phyloP scores from a whole-genome alignment of 37 sponge, comb jelly and placozoan species.

The Theonella swinhoei region DNA sequence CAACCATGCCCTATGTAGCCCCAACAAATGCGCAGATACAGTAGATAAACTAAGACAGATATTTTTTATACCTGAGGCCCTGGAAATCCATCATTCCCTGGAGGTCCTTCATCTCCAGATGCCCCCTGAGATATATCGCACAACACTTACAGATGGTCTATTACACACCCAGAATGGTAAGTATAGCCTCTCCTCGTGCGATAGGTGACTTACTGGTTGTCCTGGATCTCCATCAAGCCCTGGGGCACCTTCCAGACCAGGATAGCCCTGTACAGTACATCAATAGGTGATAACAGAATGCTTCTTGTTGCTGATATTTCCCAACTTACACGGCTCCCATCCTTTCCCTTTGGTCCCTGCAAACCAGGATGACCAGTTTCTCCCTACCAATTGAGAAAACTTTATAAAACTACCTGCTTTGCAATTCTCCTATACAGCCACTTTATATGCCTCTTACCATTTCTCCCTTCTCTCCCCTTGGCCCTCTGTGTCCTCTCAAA shows the following conservation, averaged over 20 bases:
- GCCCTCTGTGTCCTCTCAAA: conserved; percentile 37
- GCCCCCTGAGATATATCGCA: conserved; percentile 59
- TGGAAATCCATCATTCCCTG: background rate
- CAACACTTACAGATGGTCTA: too few relatives aligned
- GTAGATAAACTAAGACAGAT: background rate
- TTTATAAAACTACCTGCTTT: too few relatives aligned
- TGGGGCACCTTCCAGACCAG: conserved; percentile 17
- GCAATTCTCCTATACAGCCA: too few relatives aligned
- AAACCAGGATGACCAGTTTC: background rate
- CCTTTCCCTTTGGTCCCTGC: background rate
- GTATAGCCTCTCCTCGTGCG: too few relatives aligned
- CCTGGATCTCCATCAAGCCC: conserved; percentile 49
- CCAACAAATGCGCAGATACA: too few relatives aligned
- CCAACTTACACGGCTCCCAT: background rate
- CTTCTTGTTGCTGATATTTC: background rate
- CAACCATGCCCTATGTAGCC: too few relatives aligned
- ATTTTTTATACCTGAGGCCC: background rate
- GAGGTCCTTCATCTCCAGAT: conserved; percentile 39
- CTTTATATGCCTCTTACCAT: conserved; percentile 36
- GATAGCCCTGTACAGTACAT: background rate
- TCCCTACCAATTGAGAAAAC: background rate
- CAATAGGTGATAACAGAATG: background rate
- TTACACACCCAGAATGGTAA: too few relatives aligned
- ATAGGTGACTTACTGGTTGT: conserved; percentile 23
- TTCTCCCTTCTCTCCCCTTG: conserved; percentile 40